A percentile compares a stretch with the other conserved stretches of the same genome.
Conservation (phyloP, 2,113 vertebrate genomes). For the human (Homo sapiens) region DNA sequence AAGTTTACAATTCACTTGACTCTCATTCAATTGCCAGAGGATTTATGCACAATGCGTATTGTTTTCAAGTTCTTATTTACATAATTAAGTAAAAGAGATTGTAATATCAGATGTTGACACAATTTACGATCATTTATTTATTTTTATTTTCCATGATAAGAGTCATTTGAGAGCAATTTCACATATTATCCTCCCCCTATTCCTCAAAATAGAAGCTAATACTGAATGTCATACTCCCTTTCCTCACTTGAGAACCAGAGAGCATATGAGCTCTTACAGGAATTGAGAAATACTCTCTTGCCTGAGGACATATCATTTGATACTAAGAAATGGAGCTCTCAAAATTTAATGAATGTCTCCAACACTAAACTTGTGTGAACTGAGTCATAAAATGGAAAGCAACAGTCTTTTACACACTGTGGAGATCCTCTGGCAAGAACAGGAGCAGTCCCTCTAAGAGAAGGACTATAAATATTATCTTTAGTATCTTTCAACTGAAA, state of each 20-base stretch:
- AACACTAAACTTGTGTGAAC: not conserved
- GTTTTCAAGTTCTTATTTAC: constrained; percentile 57
- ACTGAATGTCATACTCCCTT: constrained; percentile 16
- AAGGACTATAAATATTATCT: not conserved
- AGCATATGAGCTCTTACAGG: not conserved
- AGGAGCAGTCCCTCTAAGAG: not conserved
- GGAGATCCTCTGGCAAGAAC: not conserved
- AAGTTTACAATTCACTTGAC: constrained; percentile 43
- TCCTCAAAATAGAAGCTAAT: constrained; percentile 39
- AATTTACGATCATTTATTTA: constrained; percentile 46
- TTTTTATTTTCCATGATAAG: constrained; percentile 30
- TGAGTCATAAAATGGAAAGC: not conserved
- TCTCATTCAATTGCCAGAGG: not conserved
- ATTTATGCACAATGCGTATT: not conserved
- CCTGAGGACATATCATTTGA: not conserved
- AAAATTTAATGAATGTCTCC: constrained; percentile 29
- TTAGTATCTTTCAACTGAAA: not conserved
- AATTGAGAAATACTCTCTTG: constrained; percentile 20
- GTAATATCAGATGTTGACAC: constrained; percentile 41
- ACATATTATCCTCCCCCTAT: not conserved
- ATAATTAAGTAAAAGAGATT: constrained; percentile 50
- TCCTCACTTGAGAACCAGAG: constrained; percentile 19
- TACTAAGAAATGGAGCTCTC: not conserved
- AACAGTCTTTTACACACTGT: not conserved
- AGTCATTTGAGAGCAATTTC: constrained; percentile 47